Conservation (phyloP, 2,888 invertebrate genomes). For the Acanthosepion pharaonis region DNA sequence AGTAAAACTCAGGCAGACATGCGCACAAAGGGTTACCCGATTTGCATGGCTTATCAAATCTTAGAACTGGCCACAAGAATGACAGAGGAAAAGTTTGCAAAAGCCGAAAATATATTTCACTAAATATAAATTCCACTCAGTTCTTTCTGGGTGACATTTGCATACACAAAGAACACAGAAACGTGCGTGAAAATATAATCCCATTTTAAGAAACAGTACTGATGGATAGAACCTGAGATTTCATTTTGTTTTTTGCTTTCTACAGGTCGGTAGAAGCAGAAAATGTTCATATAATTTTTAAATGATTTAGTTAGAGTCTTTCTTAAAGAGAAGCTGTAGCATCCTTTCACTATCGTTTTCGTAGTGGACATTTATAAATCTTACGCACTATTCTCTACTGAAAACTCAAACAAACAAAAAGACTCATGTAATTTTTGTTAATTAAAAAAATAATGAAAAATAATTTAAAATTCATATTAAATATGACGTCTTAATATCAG, state of each 20-base stretch:
- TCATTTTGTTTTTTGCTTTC: neutral
- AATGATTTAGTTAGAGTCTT: no score
- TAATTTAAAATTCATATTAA: no score
- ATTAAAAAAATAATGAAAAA: no score
- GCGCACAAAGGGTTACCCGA: neutral
- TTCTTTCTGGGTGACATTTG: neutral
- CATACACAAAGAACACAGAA: neutral
- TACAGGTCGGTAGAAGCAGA: neutral
- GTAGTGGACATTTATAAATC: no score
- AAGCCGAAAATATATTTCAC: slow-evolving; percentile 21
- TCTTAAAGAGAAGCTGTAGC: no score
- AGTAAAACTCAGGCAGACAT: neutral
- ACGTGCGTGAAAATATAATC: neutral
- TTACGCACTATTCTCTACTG: no score
- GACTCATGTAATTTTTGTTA: no score
- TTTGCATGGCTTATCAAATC: neutral
- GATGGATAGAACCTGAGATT: neutral
- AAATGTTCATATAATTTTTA: neutral
- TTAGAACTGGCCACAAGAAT: neutral
- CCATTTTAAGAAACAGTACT: neutral
- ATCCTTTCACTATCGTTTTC: no score
- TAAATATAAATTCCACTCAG: neutral
- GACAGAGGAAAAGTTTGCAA: neutral
- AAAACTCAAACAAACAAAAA: no score
- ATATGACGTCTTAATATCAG: no score